These are phyloP conservation scores for Leptobrachium ailaonicum DNA, from an alignment of 2,113 vertebrate genomes.

Conservation along the genomic window DNA sequence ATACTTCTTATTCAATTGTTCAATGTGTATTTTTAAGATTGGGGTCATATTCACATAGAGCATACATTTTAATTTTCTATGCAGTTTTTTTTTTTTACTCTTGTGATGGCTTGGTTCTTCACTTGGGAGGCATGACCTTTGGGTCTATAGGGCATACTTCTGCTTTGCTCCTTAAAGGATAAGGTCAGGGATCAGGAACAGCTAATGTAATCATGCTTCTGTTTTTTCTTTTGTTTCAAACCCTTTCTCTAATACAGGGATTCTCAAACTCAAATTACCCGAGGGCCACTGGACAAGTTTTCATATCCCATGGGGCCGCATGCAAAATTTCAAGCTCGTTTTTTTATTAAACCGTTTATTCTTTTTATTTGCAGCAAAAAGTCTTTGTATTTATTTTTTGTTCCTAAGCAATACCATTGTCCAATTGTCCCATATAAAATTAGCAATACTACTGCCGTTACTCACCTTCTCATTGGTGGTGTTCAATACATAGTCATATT, in stretches of 20 bases:
- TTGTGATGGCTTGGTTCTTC: conserved; percentile 46
- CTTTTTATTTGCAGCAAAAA: too few species aligned
- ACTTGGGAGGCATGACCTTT: conserved; percentile 48
- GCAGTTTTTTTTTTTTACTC: conserved; percentile 11
- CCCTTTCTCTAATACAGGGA: conserved; percentile 12
- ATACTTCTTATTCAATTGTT: background rate
- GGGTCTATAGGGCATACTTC: conserved; percentile 35
- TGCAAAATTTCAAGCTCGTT: too few species aligned
- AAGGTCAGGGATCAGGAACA: conserved; percentile 42
- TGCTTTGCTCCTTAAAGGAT: conserved; percentile 38
- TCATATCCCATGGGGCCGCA: too few species aligned
- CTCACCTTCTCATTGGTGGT: too few species aligned
- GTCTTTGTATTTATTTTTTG: too few species aligned
- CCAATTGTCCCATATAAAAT: too few species aligned
- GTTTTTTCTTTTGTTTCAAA: conserved; percentile 37
- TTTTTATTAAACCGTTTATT: too few species aligned
- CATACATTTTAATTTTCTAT: conserved; percentile 14
- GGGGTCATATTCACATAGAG: conserved; percentile 19
- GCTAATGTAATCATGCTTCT: conserved; percentile 46
- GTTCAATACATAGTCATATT: too few species aligned
- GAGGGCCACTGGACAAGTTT: too few species aligned
- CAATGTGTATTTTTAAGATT: conserved; percentile 9
- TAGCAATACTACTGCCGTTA: too few species aligned
- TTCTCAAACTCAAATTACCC: too few species aligned
- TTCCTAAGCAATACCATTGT: too few species aligned